Percentiles rank a stretch among this genome's conserved stretches.
Evolutionary conservation across 2,888 invertebrate genomes (phyloP).

Genomic region (Reticulitermes lucifugus): DNA sequence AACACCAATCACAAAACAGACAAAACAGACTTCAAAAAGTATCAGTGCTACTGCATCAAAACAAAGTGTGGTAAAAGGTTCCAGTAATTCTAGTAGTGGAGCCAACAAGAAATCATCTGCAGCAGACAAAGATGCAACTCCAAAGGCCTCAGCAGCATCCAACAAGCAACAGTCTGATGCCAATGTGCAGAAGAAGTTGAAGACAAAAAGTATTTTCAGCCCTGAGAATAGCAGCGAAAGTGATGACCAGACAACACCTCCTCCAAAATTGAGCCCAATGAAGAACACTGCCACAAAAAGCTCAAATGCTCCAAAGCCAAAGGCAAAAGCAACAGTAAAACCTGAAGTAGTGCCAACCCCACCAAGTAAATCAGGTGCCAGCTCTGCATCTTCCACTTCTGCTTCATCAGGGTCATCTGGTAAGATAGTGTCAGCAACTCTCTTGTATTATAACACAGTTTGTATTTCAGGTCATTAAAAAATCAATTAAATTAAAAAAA

Average conservation of each 20-base stretch:
- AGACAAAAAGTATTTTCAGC: slow-evolving; percentile 85
- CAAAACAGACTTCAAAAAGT: slow-evolving; percentile 61
- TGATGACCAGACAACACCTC: slow-evolving; percentile 61
- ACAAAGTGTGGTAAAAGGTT: slow-evolving; percentile 56
- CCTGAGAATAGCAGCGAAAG: slow-evolving; percentile 82
- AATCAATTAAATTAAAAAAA: too few relatives aligned
- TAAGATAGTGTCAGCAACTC: slow-evolving; percentile 37
- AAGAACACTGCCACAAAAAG: slow-evolving; percentile 60
- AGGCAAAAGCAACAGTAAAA: slow-evolving; percentile 49
- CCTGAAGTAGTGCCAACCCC: slow-evolving; percentile 43
- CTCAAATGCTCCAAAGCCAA: slow-evolving; percentile 57
- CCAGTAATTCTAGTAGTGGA: slow-evolving; percentile 59
- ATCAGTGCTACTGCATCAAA: slow-evolving; percentile 62
- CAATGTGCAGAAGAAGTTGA: slow-evolving; percentile 63
- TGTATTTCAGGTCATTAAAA: too few relatives aligned
- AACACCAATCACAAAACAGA: slow-evolving; percentile 67
- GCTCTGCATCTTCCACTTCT: slow-evolving; percentile 56
- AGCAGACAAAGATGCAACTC: slow-evolving; percentile 52
- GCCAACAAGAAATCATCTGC: slow-evolving; percentile 56
- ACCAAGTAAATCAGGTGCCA: slow-evolving; percentile 54
- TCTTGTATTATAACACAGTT: too few relatives aligned
- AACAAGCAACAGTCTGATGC: slow-evolving; percentile 56
- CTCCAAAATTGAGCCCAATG: slow-evolving; percentile 63
- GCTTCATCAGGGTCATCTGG: slow-evolving; percentile 56
- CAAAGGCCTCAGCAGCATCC: neutral